These are phyloP conservation scores for Saguinus imperator DNA, from an alignment of 2,113 vertebrate species.

Conservation along the genomic window DNA sequence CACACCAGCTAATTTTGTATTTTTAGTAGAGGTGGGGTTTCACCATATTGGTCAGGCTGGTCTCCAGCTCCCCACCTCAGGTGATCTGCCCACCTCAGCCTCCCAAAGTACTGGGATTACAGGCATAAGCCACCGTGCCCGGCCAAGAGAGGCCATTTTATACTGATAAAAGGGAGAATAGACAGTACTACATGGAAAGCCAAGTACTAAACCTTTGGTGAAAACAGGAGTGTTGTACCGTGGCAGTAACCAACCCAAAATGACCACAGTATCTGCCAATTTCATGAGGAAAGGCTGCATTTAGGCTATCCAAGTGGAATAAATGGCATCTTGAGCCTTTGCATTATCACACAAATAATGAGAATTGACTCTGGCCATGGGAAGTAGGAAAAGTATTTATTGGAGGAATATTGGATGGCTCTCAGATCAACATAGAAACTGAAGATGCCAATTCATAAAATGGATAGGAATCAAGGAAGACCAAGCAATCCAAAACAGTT, in stretches of 20 bases:
- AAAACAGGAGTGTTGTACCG: background rate
- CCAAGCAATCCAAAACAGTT: no score
- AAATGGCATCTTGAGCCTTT: background rate
- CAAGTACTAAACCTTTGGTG: background rate
- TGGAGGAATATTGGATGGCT: background rate
- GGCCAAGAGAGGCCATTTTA: background rate
- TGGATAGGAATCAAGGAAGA: background rate
- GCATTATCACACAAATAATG: background rate
- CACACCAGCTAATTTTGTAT: no score
- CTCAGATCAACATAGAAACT: background rate
- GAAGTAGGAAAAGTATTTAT: background rate
- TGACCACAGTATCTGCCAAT: background rate
- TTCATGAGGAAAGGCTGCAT: background rate
- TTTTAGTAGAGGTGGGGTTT: no score
- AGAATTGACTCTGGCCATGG: background rate
- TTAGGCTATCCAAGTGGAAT: background rate
- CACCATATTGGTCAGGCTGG: no score
- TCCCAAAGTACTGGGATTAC: no score
- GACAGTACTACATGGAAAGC: background rate
- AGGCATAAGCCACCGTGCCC: no score
- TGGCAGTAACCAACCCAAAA: background rate
- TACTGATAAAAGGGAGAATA: background rate
- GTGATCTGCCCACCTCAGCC: no score
- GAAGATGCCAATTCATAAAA: background rate
- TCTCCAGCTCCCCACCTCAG: no score